Percentiles rank a stretch among this genome's conserved stretches.
Conservation (phyloP, 2,888 invertebrate genomes). For the Caenorhabditis parvicauda region DNA sequence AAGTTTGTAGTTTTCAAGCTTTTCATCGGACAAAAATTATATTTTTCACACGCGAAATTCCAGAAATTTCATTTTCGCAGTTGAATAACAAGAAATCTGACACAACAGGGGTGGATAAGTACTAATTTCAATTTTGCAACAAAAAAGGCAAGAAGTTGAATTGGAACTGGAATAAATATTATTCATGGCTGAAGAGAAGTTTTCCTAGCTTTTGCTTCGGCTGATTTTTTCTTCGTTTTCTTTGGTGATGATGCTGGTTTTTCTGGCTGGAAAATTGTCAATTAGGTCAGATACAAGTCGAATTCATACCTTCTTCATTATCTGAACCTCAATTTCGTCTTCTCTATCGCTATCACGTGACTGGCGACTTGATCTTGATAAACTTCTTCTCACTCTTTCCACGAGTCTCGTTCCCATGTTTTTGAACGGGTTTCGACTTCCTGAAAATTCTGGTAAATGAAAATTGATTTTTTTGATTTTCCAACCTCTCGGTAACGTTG, state of each 20-base stretch:
- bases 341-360: constrained; percentile 27
- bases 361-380: constrained; percentile 39
- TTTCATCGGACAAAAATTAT: no score
- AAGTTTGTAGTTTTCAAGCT: no score
- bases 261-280: constrained; percentile 19
- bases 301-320: constrained; percentile 25
- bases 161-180: no score
- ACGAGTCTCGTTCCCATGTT: constrained; percentile 57
- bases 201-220: constrained; percentile 48
- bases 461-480: not conserved
- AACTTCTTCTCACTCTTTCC: constrained; percentile 52
- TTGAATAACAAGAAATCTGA: no score
- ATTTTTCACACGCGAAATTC: no score
- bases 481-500: constrained; percentile 37
- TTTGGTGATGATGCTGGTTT: constrained; percentile 40
- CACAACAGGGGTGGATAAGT: no score
- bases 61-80: no score
- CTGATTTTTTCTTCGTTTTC: constrained; percentile 51
- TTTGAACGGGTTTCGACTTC: constrained; percentile 44
- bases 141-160: no score
- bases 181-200: no score
- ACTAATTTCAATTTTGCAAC: no score
- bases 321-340: constrained; percentile 28
- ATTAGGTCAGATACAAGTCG: not conserved
- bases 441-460: constrained; percentile 6